Base-by-base conservation (phyloP, 2,888 invertebrate genomes). In the Pollenia griseotomentosa region DNA sequence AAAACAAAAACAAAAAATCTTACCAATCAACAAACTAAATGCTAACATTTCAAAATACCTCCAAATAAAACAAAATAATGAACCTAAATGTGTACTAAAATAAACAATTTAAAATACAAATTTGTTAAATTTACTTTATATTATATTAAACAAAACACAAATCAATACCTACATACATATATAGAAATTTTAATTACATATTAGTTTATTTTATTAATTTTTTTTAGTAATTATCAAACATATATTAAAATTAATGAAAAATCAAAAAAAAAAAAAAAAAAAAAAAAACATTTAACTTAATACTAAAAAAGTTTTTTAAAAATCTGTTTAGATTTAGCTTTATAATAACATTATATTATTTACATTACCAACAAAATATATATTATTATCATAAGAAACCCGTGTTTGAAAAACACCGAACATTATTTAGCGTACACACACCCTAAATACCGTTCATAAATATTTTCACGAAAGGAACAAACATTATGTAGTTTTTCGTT, bases 21-120 rank as follows among this genome's bases (percentile, higher is more conserved):
- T 78, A 86, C 82, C 78, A 83, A 86, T 75, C 83, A 74, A 79
- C 79, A 83, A 87, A 84, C 84, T 84, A 87, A 87, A 87, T 87
- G 84, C 87, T 82, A 87, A 88, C 83, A 88, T 88, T 88, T 85
- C 87, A 88, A 88, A 85, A 88, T 85, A 88, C 85, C 85, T 88
- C 85, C 80, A 85, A 88, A 73, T 71, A 80, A 85, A 79, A 85
- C 46, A 75, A 78, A 84, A 77, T 65, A 83, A 87, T 77, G 68
- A 82, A 88, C 82, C 88, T 66, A 86, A 85, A 86, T 84, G 81
- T 83, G 86, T 87, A 88, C 87, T 89, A 86, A 81, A 81, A 79
- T n/a, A 75, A 81, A 80, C 68, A 78, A 78, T 77, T 61, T 48
- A 70, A 81, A 87, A 86, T 81, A 71, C 79, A 88, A 84, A 84